Conservation (phyloP, 2,797 vertebrate genomes). For the Sebastes cheni region DNA sequence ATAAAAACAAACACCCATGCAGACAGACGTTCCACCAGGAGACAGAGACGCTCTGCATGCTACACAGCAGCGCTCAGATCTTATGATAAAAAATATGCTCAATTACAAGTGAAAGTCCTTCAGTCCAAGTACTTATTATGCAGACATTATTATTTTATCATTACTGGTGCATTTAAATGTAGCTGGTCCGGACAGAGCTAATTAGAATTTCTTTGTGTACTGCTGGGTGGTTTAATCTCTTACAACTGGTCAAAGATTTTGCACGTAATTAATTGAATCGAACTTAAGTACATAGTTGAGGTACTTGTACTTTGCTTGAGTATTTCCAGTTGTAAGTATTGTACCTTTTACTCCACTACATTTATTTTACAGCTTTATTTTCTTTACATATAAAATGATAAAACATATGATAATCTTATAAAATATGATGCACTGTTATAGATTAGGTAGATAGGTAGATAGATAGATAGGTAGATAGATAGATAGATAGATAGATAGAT, state of each 20-base stretch:
- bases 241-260: neutral
- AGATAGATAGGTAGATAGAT: too few relatives aligned
- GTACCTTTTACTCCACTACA: neutral
- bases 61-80: neutral
- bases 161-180: neutral
- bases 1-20: slow-evolving; percentile 64
- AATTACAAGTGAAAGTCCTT: neutral
- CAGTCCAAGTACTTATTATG: neutral
- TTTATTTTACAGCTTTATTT: neutral
- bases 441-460: neutral
- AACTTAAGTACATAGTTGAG: neutral
- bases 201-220: neutral
- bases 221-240: neutral
- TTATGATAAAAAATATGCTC: neutral
- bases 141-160: neutral
- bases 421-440: neutral
- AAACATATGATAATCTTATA: neutral
- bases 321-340: neutral
- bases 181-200: neutral
- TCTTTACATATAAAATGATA: neutral
- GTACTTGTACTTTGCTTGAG: neutral
- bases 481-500: too few relatives aligned
- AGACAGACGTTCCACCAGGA: slow-evolving; percentile 43
- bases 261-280: neutral
- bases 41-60: neutral